phyloP scores from a whole-genome alignment of 2,113 vertebrate genomes.

The Campylorhamphus procurvoides region DNA sequence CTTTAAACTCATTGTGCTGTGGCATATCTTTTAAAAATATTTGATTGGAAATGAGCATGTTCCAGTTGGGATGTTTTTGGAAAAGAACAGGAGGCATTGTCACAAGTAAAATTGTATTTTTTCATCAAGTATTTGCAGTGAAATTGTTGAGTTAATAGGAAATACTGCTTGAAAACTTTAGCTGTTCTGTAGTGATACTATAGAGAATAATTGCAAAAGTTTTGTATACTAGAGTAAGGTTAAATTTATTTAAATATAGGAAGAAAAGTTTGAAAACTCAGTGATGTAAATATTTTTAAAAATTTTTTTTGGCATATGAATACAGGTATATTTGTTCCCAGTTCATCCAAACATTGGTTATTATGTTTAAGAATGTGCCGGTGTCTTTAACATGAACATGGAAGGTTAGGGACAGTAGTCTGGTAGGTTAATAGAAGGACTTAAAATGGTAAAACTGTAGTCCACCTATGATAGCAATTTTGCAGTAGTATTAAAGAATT shows the following conservation, averaged over 20 bases:
- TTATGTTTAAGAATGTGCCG: background rate
- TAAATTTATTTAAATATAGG: background rate
- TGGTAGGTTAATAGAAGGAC: background rate
- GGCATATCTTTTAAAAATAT: background rate
- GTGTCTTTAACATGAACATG: background rate
- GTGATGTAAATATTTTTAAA: background rate
- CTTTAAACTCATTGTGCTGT: conserved; percentile 1
- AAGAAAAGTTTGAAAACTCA: background rate
- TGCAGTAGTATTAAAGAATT: background rate
- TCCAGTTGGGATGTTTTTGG: background rate
- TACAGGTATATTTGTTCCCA: background rate
- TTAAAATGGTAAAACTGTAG: background rate
- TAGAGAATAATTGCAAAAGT: background rate
- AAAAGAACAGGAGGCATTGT: background rate
- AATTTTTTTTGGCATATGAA: background rate
- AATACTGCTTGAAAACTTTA: background rate
- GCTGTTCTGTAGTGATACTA: background rate
- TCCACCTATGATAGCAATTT: background rate
- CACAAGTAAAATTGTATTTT: background rate
- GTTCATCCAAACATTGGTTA: background rate
- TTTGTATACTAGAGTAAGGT: background rate
- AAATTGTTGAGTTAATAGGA: background rate
- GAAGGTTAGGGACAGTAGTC: background rate
- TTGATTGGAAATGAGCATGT: background rate
- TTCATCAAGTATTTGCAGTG: background rate